These are phyloP conservation scores for Dreissena polymorpha DNA, from an alignment of 1,140 invertebrate species.

Conservation along the genomic window DNA sequence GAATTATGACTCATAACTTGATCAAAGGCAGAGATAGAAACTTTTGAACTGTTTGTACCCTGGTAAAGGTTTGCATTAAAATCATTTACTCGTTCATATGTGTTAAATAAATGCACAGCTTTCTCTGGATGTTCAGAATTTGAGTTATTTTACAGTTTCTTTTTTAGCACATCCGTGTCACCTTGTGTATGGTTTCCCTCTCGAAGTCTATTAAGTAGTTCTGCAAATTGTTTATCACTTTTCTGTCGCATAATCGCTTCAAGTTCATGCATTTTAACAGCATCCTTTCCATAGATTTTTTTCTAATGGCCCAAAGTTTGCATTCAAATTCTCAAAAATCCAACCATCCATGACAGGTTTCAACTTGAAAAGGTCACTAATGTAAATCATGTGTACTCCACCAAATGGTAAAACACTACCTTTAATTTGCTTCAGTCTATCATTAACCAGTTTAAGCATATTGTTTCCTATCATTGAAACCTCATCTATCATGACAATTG, in stretches of 20 bases:
- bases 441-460: constrained; percentile 60
- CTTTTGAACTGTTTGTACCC: neutral
- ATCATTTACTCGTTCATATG: neutral
- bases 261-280: constrained; percentile 59
- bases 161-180: neutral
- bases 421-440: constrained; percentile 47
- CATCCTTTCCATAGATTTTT: constrained; percentile 57
- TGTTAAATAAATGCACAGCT: neutral
- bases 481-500: constrained; percentile 62
- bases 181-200: no score
- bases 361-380: no score
- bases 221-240: no score
- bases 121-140: neutral
- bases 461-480: constrained; percentile 63
- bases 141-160: neutral
- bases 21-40: no score
- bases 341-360: no score
- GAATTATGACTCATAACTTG: no score
- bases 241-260: constrained; percentile 63
- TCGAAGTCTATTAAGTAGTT: no score
- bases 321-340: constrained; percentile 40
- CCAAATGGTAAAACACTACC: no score
- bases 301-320: constrained; percentile 42
- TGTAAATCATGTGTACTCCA: no score
- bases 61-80: neutral